These are phyloP conservation scores for Rhabdomys pumilio DNA, from an alignment of 2,797 vertebrate species.

Conservation along the genomic window DNA sequence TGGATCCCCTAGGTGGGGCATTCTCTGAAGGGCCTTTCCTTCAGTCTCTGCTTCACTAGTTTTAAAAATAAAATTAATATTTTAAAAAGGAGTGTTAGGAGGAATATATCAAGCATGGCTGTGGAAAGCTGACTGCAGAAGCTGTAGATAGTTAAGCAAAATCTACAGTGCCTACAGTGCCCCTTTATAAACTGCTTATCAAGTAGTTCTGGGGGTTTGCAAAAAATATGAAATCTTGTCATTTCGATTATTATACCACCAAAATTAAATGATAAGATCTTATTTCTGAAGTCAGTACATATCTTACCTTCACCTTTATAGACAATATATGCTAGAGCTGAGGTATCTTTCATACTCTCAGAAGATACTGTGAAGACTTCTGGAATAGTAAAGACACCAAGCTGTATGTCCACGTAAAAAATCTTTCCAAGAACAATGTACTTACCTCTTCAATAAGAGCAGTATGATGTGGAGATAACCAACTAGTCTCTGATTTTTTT, in stretches of 20 bases:
- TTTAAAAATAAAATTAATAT: neutral
- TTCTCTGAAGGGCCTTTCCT: no score
- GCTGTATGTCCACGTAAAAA: no score
- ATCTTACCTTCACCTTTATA: neutral
- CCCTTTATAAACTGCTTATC: neutral
- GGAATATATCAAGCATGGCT: neutral
- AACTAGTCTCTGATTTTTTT: neutral
- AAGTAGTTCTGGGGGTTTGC: neutral
- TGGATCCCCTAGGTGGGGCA: no score
- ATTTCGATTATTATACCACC: neutral
- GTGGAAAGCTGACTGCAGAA: neutral
- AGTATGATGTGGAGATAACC: neutral
- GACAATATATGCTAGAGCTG: neutral
- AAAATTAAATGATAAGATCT: neutral
- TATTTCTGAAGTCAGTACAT: neutral
- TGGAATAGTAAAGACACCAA: neutral
- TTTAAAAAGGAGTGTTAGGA: neutral
- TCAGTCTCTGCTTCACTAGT: no score
- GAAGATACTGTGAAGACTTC: neutral
- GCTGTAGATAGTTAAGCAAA: neutral
- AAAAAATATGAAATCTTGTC: no score
- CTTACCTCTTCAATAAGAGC: neutral
- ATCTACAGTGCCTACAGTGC: neutral
- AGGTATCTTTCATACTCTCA: neutral
- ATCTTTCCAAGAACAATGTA: no score